Evolutionary conservation across 1,140 invertebrate genomes (phyloP).

Genomic region (Pemphigus obesinymphae): DNA sequence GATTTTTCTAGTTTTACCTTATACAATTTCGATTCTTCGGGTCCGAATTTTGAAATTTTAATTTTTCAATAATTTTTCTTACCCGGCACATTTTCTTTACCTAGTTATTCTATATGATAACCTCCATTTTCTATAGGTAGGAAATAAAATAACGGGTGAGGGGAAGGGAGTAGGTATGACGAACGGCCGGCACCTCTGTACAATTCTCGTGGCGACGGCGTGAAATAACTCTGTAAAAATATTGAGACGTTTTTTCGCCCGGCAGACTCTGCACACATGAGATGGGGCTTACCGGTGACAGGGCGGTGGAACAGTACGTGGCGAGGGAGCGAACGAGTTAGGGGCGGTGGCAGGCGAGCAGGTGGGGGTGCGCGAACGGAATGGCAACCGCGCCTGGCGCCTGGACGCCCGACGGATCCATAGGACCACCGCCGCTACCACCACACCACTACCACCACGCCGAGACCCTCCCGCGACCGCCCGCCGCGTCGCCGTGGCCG

Average conservation of each 20-base stretch:
- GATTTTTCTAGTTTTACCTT: too few species aligned
- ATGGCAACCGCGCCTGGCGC: conserved; percentile 40
- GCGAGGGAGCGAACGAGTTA: background rate
- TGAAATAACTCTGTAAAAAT: background rate
- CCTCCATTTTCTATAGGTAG: too few species aligned
- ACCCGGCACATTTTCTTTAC: too few species aligned
- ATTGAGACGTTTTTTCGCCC: background rate
- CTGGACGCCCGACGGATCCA: conserved; percentile 40
- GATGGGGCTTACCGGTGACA: background rate
- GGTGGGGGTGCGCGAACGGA: background rate
- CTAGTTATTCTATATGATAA: too few species aligned
- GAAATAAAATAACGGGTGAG: too few species aligned
- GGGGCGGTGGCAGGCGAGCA: background rate
- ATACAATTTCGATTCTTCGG: too few species aligned
- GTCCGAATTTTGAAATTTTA: too few species aligned
- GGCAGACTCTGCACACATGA: background rate
- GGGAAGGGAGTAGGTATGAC: too few species aligned
- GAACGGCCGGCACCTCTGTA: background rate
- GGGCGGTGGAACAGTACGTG: background rate
- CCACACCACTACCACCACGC: background rate
- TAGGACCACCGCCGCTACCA: conserved; percentile 19
- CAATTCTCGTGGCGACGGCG: background rate
- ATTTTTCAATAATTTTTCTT: too few species aligned
- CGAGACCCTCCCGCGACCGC: background rate
- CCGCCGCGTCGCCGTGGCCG: background rate